phyloP scores from a whole-genome alignment of 1,140 invertebrate genomes.

The Eubasilissa regina region DNA sequence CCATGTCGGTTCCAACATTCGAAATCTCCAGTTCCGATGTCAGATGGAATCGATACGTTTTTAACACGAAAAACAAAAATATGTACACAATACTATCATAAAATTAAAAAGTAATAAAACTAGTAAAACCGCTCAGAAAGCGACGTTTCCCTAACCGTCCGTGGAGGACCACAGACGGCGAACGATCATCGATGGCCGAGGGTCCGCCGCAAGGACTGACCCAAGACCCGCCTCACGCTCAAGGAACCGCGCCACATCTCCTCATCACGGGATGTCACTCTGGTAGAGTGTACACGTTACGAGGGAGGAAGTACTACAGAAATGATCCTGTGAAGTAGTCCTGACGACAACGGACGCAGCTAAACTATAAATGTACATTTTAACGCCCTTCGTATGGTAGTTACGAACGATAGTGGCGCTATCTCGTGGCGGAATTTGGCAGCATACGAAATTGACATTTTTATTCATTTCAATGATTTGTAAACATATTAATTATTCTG shows the following conservation, averaged over 20 bases:
- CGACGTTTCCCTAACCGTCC: conserved; percentile 40
- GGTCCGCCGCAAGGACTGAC: neutral
- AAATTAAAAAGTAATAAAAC: too few species aligned
- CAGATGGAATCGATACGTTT: too few species aligned
- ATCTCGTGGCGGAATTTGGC: too few species aligned
- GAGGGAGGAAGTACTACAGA: conserved; percentile 57
- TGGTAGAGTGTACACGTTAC: conserved; percentile 50
- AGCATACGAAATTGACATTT: too few species aligned
- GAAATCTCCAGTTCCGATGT: too few species aligned
- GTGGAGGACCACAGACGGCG: conserved; percentile 22
- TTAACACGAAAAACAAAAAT: too few species aligned
- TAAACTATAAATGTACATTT: neutral
- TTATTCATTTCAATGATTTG: too few species aligned
- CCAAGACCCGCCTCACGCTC: conserved; percentile 51
- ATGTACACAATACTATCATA: too few species aligned
- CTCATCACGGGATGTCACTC: conserved; percentile 50
- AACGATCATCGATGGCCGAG: conserved; percentile 52
- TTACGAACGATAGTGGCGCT: neutral
- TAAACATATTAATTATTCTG: too few species aligned
- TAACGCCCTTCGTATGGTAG: neutral
- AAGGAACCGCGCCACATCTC: conserved; percentile 53
- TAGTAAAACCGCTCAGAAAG: conserved; percentile 55
- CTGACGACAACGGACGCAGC: conserved; percentile 26
- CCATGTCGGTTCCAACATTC: too few species aligned
- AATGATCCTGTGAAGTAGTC: conserved; percentile 58